A percentile compares a stretch with the other conserved stretches of the same genome.
Conservation (phyloP, 2,888 invertebrate genomes). For the Drosophila lutescens region DNA sequence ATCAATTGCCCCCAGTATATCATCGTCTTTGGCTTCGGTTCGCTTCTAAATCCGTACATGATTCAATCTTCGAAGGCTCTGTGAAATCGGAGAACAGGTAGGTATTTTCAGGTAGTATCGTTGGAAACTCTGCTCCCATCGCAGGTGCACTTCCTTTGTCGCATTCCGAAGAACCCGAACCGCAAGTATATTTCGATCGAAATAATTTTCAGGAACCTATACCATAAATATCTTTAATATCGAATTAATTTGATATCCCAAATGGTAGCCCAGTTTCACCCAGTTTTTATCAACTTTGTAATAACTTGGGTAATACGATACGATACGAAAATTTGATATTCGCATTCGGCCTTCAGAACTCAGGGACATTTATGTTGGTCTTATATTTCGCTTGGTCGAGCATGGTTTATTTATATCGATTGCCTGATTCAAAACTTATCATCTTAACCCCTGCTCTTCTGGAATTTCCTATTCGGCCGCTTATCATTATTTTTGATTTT, state of each 20-base stretch:
- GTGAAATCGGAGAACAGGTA: constrained; percentile 6
- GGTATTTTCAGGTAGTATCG: not conserved
- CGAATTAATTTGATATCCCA: not conserved
- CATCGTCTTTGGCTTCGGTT: not conserved
- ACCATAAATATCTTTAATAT: too few species aligned
- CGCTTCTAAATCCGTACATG: constrained; percentile 19
- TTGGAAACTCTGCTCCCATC: not conserved
- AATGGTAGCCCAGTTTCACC: not conserved
- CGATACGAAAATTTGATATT: not conserved
- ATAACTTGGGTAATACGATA: not conserved
- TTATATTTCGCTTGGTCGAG: not conserved
- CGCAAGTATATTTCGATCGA: not conserved
- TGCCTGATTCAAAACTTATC: not conserved
- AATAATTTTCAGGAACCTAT: too few species aligned
- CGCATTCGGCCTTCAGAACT: not conserved
- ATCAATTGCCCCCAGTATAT: constrained; percentile 31
- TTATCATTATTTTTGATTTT: constrained; percentile 18
- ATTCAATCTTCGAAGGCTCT: constrained; percentile 11
- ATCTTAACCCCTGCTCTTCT: not conserved
- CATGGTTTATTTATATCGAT: constrained; percentile 1
- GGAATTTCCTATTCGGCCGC: constrained; percentile 6
- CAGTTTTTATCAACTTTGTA: not conserved
- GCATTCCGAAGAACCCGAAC: not conserved
- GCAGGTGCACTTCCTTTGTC: not conserved
- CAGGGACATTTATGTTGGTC: not conserved